Base-by-base conservation (phyloP, 2,888 invertebrate genomes). In the Drosophila silvestris region DNA sequence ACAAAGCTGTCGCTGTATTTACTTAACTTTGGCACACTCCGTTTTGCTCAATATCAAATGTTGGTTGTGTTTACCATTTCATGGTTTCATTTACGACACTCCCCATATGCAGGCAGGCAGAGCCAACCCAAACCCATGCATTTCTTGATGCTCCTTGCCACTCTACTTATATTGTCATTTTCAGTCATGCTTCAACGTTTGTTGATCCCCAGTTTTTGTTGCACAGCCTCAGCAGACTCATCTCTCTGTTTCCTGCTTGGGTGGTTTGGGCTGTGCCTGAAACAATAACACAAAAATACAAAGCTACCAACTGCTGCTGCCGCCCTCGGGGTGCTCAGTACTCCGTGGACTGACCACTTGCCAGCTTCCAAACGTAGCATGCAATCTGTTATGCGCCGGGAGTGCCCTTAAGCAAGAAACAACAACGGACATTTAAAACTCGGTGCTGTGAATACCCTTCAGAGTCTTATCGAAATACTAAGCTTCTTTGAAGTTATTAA, bases 11-110 rank as follows among this genome's bases (percentile, higher is more conserved):
- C 65, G 66, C 65, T 53, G 57, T 83, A 82, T 82, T 83, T 84
- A 70, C 77, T 76, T 80, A 78, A 76, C 74, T 79, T 71, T 71
- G 76, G 67, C 75, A 74, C 72, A 78, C 72, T 70, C 79, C 73
- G 66, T 63, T 79, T 69, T 71, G 57, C 59, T 54, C 71, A 70
- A 81, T 83, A 81, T 81, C 75, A 81, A 81, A 75, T 83, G 83
- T 79, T 83, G 83, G 80, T 83, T 77, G 68, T 84, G 74, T 81
- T 84, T 80, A 78, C 80, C 81, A 84, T 82, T 84, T 84, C 81
- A 84, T 84, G 84, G 84, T 84, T 84, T 84, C 84, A 81, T 76
- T 84, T 82, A 81, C 77, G 65, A 59, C 52, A 39, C 57, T 60
- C 51, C 47, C 63, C 75, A 14, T 19, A 50, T 47, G 60, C 63